Base-by-base conservation (phyloP, 2,113 vertebrate genomes). In the Dipodomys stephensi region DNA sequence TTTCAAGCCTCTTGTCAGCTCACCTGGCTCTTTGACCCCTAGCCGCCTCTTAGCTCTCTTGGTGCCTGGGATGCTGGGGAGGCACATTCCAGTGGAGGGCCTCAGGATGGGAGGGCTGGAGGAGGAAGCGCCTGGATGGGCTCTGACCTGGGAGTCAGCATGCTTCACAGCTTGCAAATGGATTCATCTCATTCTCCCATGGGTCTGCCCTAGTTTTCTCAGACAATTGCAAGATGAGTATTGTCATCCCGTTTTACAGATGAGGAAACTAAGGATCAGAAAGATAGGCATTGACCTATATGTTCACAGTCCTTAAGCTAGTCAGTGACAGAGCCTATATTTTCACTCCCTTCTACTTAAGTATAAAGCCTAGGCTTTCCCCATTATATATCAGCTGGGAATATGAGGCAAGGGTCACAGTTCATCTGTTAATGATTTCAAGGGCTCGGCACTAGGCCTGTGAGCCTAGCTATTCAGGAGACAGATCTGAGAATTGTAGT, bases 21-120 rank as follows among this genome's bases (percentile, higher is more conserved):
- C 76, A 91, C 46, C 79, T 80, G 91, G 46, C 35, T 93, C 64
- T 91, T 87, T 87, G 72, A 96, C 86, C 71, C 49, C 16, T 62
- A 90, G 72, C 91, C 0, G 1, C 80, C 80, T 92, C 32, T 67
- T 83, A 27, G 65, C 44, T 86, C 12, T 94, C 77, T 84, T 30
- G 73, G 46, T 0, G 4, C 83, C 86, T 92, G 11, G 12, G 88
- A 22, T 95, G 20, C 57, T 35, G 28, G 93, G 28, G 46, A 76
- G 83, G 39, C 15, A n/a, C 77, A 78, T 91, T 93, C 83, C 68
- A 74, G 30, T 60, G 25, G 67, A 76, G 76, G 73, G 67, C 15
- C 46, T 86, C 27, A 7, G 19, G 53, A 20, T 60, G 49, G 69
- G 71, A 88, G 39, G 39, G 6, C 30, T 64, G 32, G 84, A 78